Base-by-base conservation (phyloP, 2,797 vertebrate species). In the Odontamblyopus rebecca region DNA sequence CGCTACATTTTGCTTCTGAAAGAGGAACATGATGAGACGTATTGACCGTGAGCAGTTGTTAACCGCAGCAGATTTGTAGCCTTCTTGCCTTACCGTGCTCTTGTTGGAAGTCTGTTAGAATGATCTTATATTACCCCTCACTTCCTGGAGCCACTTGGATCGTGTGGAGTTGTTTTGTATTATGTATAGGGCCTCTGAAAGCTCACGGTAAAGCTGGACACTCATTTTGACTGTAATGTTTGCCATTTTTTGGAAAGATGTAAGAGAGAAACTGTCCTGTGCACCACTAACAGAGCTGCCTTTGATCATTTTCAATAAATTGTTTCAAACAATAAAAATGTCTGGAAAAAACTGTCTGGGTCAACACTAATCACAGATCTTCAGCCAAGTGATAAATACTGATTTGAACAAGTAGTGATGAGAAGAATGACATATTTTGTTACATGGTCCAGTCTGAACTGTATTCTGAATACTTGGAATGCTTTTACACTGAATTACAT, bases 31-130 rank as follows among this genome's bases (percentile, higher is more conserved):
- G 87, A 92, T 90, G 86, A 92, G 82, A 67, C 85, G 80, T 85
- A 92, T 92, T 84, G 86, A 92, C 85, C 86, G 67, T 79, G 83
- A 3, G 4, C 76, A 62, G 87, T 89, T 91, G 91, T 89, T 88
- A 89, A 87, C 89, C 87, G 85, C 89, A 89, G 87, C 88, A 92
- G 74, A 91, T 90, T 88, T 90, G 87, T 90, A 88, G 81, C 75
- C 81, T 73, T 38, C 23, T 86, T 85, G 82, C 70, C 76, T 78
- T 77, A 64, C 76, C 76, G 83, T 89, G 83, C 82, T 77, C 79
- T 75, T 61, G 74, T 78, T 73, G 75, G 83, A 77, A 26, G 61
- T 18, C 48, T 30, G 65, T 53, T 53, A 32, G 65, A 66, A 61
- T 73, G 78, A 67, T 79, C 77, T 59, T 68, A 69, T 6, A 57